Conservation (phyloP, 2,888 invertebrate genomes). For the Pammene fasciana region DNA sequence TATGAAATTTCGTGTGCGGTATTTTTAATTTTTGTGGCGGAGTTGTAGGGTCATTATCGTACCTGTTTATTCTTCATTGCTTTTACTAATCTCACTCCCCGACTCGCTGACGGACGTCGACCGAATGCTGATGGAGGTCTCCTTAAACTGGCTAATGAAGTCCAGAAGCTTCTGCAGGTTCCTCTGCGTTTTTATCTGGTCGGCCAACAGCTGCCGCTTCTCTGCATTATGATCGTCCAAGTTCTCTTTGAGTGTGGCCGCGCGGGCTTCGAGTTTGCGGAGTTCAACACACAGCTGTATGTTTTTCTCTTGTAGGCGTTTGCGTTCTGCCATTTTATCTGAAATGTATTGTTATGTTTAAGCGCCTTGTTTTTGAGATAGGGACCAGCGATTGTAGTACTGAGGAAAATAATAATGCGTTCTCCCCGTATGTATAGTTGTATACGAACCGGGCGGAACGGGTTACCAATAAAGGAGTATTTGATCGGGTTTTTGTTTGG, state of each 20-base stretch:
- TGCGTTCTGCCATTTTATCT: slow-evolving; percentile 77
- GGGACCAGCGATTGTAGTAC: too few species aligned
- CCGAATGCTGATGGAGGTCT: slow-evolving; percentile 71
- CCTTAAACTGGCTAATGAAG: slow-evolving; percentile 79
- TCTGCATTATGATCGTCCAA: slow-evolving; percentile 77
- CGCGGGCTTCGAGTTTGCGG: slow-evolving; percentile 73
- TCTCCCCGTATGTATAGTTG: too few species aligned
- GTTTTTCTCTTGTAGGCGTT: slow-evolving; percentile 74
- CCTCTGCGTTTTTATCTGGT: slow-evolving; percentile 77
- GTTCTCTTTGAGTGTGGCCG: slow-evolving; percentile 73
- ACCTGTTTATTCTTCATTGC: slow-evolving; percentile 72
- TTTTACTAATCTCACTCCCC: slow-evolving; percentile 74
- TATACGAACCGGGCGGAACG: too few species aligned
- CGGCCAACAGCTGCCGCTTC: slow-evolving; percentile 73
- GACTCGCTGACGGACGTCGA: slow-evolving; percentile 74
- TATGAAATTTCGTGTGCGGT: too few species aligned
- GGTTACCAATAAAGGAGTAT: too few species aligned
- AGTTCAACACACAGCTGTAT: slow-evolving; percentile 74
- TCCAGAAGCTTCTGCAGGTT: slow-evolving; percentile 78
- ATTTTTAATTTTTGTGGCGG: too few species aligned
- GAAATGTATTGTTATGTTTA: slow-evolving; percentile 42
- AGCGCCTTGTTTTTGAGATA: too few species aligned
- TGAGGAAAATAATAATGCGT: too few species aligned
- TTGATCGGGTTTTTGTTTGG: too few species aligned
- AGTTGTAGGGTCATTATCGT: slow-evolving; percentile 36